Base-by-base conservation (phyloP, 2,888 invertebrate species). In the Periphyllus acericola region DNA sequence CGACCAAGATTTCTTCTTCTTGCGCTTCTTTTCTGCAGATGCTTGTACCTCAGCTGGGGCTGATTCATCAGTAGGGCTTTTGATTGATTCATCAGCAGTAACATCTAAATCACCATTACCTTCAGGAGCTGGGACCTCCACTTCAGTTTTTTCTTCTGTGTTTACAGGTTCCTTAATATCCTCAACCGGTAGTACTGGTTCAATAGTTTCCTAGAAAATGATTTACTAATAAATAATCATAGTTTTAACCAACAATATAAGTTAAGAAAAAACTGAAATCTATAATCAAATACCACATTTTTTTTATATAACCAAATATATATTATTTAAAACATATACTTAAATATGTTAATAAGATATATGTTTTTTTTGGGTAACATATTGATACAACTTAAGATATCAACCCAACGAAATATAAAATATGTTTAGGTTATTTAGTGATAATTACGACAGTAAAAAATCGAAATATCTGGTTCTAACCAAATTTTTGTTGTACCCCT, bases 1-100 rank as follows among this genome's bases (percentile, higher is more conserved):
- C 91, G 96, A 96, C 96, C 96, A 96, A 93, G 96, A 96, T 94
- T 96, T 96, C 94, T 96, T 96, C 90, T 95, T 93, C 93, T 94
- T 90, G 29, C 90, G 89, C 89, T 90, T 90, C 89, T 90, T 90
- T 89, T 90, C 90, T 76, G 89, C 89, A 21, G 89, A 40, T 88
- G 76, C 85, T 89, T 89, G 74, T 89, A 89, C 89, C 11, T 89
- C 89, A n/a, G 76, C 8, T 19, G 83, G 8, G 34, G 84, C 25
- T 4, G 89, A 40, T 68, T 82, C 82, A 71, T 89, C 89, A n/a
- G 74, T 60, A 1, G 86, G 74, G 52, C 79, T 96, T 90, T 95
- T 93, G 93, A 94, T 89, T 14, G 89, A 89, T 88, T 90, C 90
- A 89, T 90, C 90, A 82, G 89, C 90, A 85, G 89, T 68, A 40